A percentile compares a stretch with the other conserved stretches of the same genome.
Evolutionary conservation across 2,888 invertebrate species (phyloP).

Genomic region (Ochropacha duplaris): DNA sequence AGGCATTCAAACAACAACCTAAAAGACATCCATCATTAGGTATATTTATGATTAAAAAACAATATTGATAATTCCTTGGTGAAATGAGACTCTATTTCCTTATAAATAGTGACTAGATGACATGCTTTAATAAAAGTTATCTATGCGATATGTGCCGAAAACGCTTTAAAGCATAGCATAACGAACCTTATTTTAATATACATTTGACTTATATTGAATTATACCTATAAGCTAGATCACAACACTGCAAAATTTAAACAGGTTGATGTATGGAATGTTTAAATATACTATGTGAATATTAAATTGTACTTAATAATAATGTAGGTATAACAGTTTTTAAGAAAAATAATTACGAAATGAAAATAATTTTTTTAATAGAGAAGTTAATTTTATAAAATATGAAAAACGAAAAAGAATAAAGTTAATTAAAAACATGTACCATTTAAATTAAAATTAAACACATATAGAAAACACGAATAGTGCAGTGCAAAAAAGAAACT

Average conservation of each 20-base stretch:
- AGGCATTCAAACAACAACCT: no score
- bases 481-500: not conserved
- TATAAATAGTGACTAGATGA: conserved; percentile 40
- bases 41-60: not conserved
- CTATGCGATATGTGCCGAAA: conserved; percentile 60
- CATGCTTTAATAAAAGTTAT: conserved; percentile 14
- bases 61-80: not conserved
- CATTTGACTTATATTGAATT: conserved; percentile 28
- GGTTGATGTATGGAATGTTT: conserved; percentile 43
- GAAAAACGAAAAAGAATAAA: not conserved
- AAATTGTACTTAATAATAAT: not conserved
- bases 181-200: conserved; percentile 35
- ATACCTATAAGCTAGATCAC: conserved; percentile 49
- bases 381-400: no score
- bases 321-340: not conserved
- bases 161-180: conserved; percentile 51
- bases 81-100: conserved; percentile 10
- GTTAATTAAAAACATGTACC: no score
- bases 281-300: not conserved
- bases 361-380: no score
- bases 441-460: no score
- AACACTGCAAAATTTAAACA: conserved; percentile 55
- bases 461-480: no score
- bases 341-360: no score
- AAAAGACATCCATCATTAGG: not conserved